Percentiles rank a stretch among this genome's conserved stretches.
Conservation (phyloP, 2,797 vertebrate species). For the Gymnodraco acuticeps region DNA sequence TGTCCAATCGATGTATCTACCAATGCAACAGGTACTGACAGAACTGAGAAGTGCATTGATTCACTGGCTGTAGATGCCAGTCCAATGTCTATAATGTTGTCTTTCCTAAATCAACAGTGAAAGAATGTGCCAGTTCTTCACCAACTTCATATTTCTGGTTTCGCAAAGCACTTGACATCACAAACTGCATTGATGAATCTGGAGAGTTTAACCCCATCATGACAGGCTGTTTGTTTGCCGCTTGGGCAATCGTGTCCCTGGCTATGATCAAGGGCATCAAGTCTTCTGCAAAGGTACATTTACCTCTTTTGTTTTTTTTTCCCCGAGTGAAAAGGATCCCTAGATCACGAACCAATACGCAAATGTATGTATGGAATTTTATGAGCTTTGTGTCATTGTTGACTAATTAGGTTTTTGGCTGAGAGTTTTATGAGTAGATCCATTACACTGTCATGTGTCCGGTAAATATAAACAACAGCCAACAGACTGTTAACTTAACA, state of each 20-base stretch:
- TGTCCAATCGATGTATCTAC: conserved; percentile 79
- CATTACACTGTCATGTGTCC: neutral
- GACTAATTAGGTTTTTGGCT: neutral
- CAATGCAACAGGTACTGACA: conserved; percentile 81
- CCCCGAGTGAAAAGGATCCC: accelerated
- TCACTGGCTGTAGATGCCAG: neutral
- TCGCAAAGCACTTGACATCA: conserved; percentile 87
- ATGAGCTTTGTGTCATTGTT: neutral
- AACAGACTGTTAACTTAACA: neutral
- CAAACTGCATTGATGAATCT: conserved; percentile 84
- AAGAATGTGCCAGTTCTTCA: conserved; percentile 83
- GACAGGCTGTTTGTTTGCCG: conserved; percentile 86
- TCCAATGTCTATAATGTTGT: neutral
- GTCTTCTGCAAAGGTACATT: conserved; percentile 87
- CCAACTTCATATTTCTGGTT: conserved; percentile 91
- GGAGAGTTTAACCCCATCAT: conserved; percentile 85
- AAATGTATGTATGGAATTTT: neutral
- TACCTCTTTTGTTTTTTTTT: neutral
- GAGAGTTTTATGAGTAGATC: neutral
- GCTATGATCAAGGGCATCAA: conserved; percentile 93
- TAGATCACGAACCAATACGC: neutral
- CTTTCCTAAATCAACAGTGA: conserved; percentile 73
- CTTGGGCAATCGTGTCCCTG: conserved; percentile 87
- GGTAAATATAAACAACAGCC: neutral
- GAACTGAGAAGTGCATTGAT: neutral